Conservation (phyloP, 2,888 invertebrate genomes). For the Platycheirus albimanus region DNA sequence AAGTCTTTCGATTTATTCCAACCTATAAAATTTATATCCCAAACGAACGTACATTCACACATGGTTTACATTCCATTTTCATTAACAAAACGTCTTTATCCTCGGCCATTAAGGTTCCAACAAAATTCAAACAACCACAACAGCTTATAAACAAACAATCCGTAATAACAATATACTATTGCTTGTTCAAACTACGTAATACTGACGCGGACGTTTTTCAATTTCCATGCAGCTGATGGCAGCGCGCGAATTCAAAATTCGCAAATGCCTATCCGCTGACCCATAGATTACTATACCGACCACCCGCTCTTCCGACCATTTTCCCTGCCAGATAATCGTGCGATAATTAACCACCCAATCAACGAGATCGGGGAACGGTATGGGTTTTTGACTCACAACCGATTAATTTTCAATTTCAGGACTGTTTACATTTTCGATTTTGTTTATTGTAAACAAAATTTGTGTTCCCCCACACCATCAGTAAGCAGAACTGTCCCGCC, state of each 20-base stretch:
- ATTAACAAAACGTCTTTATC: constrained; percentile 39
- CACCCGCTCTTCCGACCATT: not conserved
- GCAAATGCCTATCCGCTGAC: constrained; percentile 40
- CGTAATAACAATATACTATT: constrained; percentile 36
- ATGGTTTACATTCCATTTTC: constrained; percentile 3
- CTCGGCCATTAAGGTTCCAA: constrained; percentile 13
- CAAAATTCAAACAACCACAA: constrained; percentile 45
- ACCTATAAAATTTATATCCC: not conserved
- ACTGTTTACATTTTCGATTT: constrained; percentile 63
- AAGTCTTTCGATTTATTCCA: not conserved
- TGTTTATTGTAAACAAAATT: constrained; percentile 64
- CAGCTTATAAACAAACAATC: constrained; percentile 53
- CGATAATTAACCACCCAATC: constrained; percentile 53
- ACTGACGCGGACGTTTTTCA: constrained; percentile 26
- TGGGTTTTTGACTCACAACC: constrained; percentile 64
- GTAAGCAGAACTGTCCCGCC: constrained; percentile 23
- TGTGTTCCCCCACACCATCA: constrained; percentile 60
- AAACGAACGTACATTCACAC: no score
- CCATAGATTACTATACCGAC: not conserved
- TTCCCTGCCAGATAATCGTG: constrained; percentile 19
- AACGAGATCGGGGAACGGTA: constrained; percentile 18
- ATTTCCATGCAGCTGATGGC: constrained; percentile 32
- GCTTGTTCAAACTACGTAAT: constrained; percentile 26
- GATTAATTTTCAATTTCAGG: constrained; percentile 65
- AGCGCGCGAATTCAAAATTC: constrained; percentile 28